phyloP scores from a whole-genome alignment of 1,140 invertebrate genomes.

The Coboldia fuscipes region DNA sequence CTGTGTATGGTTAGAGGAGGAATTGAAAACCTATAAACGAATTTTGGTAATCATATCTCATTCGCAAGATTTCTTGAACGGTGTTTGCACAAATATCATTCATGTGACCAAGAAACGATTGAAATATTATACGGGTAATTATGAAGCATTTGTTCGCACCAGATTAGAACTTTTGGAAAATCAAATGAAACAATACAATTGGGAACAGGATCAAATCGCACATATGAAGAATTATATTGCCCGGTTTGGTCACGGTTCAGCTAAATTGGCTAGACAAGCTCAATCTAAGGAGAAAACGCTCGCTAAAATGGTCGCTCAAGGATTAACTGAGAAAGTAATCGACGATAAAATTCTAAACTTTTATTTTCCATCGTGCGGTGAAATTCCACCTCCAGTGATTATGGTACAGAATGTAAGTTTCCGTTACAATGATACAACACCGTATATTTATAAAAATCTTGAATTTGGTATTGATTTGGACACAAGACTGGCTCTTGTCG shows the following conservation, averaged over 20 bases:
- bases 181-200: constrained; percentile 97
- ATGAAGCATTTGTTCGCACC: constrained; percentile 87
- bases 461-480: constrained; percentile 99
- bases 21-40: constrained; percentile 87
- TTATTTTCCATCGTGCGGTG: constrained; percentile 92
- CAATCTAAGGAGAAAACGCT: constrained; percentile 99
- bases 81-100: constrained; percentile 97
- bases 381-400: constrained; percentile 89
- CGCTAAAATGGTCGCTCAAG: constrained; percentile 96
- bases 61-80: constrained; percentile 99
- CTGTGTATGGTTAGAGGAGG: constrained; percentile 98
- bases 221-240: constrained; percentile 99
- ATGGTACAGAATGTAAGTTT: constrained; percentile 76
- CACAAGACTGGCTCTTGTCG: constrained; percentile 90
- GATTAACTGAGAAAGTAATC: constrained; percentile 83
- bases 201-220: constrained; percentile 98
- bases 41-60: constrained; percentile 98
- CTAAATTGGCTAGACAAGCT: constrained; percentile 93
- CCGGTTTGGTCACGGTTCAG: constrained; percentile 95
- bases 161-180: constrained; percentile 90
- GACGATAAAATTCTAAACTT: constrained; percentile 82
- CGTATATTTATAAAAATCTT: constrained; percentile 90
- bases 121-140: constrained; percentile 91
- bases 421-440: constrained; percentile 66
- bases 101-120: constrained; percentile 86